Percentiles rank a stretch among this genome's conserved stretches.
Evolutionary conservation across 1,140 invertebrate genomes (phyloP).

Genomic region (Uloborus diversus): DNA sequence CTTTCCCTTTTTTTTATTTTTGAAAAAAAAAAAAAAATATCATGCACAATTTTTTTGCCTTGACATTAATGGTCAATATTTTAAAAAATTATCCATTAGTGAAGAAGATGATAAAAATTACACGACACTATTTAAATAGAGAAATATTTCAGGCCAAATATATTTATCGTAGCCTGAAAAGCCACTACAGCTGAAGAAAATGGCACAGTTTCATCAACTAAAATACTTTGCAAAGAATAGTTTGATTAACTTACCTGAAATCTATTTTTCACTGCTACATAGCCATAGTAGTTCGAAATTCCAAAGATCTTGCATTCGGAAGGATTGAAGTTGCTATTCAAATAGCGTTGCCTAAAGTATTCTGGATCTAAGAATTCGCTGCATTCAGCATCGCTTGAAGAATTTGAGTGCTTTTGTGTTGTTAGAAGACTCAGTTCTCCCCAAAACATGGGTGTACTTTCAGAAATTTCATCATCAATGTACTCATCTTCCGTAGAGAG

Average conservation of each 20-base stretch:
- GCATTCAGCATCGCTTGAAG: background rate
- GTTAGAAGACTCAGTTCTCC: conserved; percentile 28
- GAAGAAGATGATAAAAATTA: no score
- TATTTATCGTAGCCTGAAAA: no score
- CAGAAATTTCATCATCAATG: conserved; percentile 58
- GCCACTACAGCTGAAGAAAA: no score
- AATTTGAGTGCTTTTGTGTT: background rate
- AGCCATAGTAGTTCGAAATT: conserved; percentile 59
- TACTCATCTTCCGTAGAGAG: conserved; percentile 45
- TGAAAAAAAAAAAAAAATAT: no score
- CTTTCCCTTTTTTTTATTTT: no score
- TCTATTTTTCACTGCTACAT: conserved; percentile 61
- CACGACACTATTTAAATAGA: no score
- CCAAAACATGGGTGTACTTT: conserved; percentile 21
- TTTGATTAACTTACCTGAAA: conserved; percentile 64
- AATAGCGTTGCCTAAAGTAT: background rate
- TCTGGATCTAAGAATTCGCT: background rate
- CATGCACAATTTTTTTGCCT: no score
- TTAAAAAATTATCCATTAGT: no score
- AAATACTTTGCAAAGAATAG: no score
- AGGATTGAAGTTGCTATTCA: background rate
- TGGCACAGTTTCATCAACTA: no score
- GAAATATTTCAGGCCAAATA: no score
- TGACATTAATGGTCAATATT: no score
- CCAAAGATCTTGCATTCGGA: conserved; percentile 58